These are phyloP conservation scores for Choreutis nemorana DNA, from an alignment of 2,888 invertebrate genomes.

Conservation along the genomic window DNA sequence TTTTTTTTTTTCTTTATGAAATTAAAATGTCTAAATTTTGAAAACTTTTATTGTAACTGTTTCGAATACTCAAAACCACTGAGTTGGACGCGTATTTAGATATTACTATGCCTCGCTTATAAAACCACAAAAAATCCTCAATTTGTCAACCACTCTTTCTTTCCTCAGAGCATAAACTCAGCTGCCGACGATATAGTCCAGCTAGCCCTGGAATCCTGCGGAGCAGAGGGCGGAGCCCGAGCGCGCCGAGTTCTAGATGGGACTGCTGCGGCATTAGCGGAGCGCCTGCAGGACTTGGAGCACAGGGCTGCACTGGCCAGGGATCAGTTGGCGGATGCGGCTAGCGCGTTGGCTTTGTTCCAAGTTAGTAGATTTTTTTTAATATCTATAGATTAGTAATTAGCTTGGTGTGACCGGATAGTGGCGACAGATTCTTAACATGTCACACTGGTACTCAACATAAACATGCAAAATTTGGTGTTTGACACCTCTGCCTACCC, in stretches of 20 bases:
- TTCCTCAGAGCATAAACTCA: conserved; percentile 61
- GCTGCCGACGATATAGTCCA: conserved; percentile 75
- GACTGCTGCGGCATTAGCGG: conserved; percentile 79
- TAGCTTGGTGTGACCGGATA: no score
- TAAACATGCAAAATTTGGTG: no score
- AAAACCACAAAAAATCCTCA: no score
- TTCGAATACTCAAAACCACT: no score
- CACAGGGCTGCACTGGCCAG: conserved; percentile 80
- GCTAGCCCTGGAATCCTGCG: conserved; percentile 68
- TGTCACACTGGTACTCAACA: no score
- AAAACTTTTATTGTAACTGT: no score
- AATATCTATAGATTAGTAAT: background rate
- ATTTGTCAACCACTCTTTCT: background rate
- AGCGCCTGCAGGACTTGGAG: conserved; percentile 79
- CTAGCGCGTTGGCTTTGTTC: conserved; percentile 86
- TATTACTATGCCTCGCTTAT: background rate
- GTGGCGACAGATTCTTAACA: no score
- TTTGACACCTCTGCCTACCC: no score
- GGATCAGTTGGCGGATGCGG: conserved; percentile 83
- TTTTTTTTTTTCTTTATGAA: no score
- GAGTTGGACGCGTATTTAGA: background rate
- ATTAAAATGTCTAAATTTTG: no score
- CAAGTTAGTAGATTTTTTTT: conserved; percentile 55
- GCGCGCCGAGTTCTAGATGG: conserved; percentile 77
- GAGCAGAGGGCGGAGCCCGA: conserved; percentile 78